Base-by-base conservation (phyloP, 1,140 invertebrate genomes). In the Drosophila nebulosa region DNA sequence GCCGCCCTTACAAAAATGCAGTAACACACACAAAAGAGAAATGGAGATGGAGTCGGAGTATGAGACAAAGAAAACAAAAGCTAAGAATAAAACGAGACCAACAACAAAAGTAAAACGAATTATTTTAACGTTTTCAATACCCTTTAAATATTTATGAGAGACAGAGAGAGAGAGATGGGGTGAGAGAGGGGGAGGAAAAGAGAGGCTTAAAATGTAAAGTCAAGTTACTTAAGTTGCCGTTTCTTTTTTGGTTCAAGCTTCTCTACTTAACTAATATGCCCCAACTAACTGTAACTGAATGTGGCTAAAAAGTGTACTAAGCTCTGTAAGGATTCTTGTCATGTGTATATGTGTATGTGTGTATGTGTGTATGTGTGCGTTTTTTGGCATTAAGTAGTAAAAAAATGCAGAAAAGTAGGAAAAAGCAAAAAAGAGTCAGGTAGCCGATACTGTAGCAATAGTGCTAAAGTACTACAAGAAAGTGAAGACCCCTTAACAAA, bases 351-450 rank as follows among this genome's bases (percentile, higher is more conserved):
- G 61, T 32, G 51, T 57, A 51, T 32, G 30, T 26, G 42, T 53
- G 36, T 57, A 52, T 36, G 61, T 69, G 2, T 39, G 53, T 59
- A 30, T 57, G 52, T 36, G 61, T 69, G 24, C 24, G 24, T 58
- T 73, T 52, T 57, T 66, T 53, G 64, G 58, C 80, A 74, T 77
- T 80, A 74, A 85, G 80, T 51, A 68, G 64, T 77, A 84, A 53
- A 63, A 62, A 62, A 52, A 51, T 26, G 51, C 7, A 16, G 6
- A 12, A 14, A 26, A 30, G 10, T 3, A 35, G 27, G 32, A n/a
- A 46, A 24, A 42, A 55, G 46, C 10, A 50, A 24, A 39, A 21
- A 60, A 30, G 9, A 56, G 21, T 32, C 26, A 57, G 64, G 52
- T 18, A 75, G 64, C 57, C 72, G 74, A 75, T 74, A 74, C 56